phyloP scores from a whole-genome alignment of 2,888 invertebrate species.

The Stenotaenia linearis region DNA sequence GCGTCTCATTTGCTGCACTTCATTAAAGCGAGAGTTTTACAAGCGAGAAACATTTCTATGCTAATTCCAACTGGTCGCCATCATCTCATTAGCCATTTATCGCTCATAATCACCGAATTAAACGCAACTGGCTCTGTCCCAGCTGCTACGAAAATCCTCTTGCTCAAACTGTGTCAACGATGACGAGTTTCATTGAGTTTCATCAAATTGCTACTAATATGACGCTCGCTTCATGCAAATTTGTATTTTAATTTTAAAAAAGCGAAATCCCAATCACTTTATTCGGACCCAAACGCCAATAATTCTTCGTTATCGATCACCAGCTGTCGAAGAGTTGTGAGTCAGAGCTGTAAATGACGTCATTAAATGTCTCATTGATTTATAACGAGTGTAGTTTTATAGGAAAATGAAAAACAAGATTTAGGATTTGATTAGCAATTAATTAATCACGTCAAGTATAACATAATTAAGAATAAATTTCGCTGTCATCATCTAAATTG shows the following conservation, averaged over 20 bases:
- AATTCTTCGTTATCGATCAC: background rate
- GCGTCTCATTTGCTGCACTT: constrained; percentile 26
- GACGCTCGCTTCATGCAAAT: background rate
- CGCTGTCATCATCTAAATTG: background rate
- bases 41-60: constrained; percentile 24
- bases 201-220: background rate
- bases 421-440: background rate
- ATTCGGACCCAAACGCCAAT: background rate
- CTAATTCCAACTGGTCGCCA: constrained; percentile 21
- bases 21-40: constrained; percentile 17
- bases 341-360: background rate
- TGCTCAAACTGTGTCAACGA: background rate
- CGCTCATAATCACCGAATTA: constrained; percentile 26
- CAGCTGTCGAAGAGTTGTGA: background rate
- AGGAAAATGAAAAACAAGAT: background rate
- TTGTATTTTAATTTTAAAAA: background rate
- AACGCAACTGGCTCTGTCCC: constrained; percentile 26
- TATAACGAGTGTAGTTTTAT: background rate
- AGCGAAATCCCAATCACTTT: background rate
- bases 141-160: constrained; percentile 17
- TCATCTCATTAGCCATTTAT: constrained; percentile 24
- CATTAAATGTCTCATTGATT: background rate
- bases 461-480: background rate
- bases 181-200: constrained; percentile 14
- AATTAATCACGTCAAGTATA: background rate